phyloP scores from a whole-genome alignment of 2,113 vertebrate genomes.

The Notothenia rossii region DNA sequence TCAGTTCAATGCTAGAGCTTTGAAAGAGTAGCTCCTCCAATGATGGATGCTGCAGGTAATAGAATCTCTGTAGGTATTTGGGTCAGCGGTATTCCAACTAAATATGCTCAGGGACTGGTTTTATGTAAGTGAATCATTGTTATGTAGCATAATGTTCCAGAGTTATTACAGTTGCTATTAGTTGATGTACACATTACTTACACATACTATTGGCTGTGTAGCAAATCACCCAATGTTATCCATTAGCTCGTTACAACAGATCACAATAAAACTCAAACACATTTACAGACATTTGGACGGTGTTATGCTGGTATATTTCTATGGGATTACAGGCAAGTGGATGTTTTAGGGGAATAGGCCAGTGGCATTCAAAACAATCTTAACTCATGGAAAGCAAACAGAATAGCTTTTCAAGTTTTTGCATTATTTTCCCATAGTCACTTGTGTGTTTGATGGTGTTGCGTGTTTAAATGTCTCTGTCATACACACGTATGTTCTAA shows the following conservation, averaged over 20 bases:
- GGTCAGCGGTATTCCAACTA: constrained; percentile 2
- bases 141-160: background rate
- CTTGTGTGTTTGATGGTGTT: background rate
- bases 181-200: background rate
- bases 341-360: background rate
- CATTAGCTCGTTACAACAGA: no score
- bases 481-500: background rate
- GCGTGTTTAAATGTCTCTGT: background rate
- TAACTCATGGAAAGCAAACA: background rate
- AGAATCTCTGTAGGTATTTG: background rate
- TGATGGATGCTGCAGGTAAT: background rate
- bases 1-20: constrained; percentile 34
- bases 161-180: background rate
- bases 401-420: background rate
- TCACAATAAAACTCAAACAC: no score
- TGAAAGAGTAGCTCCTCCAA: constrained; percentile 12
- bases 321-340: background rate
- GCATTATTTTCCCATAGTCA: background rate
- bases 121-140: constrained; percentile 11
- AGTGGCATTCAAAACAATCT: background rate
- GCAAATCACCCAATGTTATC: no score
- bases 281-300: no score
- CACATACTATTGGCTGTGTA: no score
- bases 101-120: constrained; percentile 2
- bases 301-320: no score